Base-by-base conservation (phyloP, 1,140 invertebrate genomes). In the Spodoptera litura region DNA sequence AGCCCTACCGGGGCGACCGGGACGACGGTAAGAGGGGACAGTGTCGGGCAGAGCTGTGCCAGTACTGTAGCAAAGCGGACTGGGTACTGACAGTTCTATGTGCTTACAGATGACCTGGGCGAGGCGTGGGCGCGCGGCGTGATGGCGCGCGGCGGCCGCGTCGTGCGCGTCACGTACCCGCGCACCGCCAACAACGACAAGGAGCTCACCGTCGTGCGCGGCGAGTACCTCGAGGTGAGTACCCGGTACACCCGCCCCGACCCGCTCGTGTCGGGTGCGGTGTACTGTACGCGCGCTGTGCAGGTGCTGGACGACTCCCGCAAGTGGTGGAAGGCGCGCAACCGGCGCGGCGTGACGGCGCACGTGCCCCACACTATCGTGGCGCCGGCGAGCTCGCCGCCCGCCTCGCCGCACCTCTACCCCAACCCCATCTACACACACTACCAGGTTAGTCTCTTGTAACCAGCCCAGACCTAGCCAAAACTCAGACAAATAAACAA, bases 311-410 rank as follows among this genome's bases (percentile, higher is more conserved):
- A 99, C 90, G 98, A 99, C 93, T 97, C 97, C 53, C 96, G 99
- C 82, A 99, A 99, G 93, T 99, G 99, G 99, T 99, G 99, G 99
- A 99, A 99, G 95, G 98, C 99, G 79, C 96, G 98, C 77, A 99
- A 99, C 92, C 96, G 96, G 38, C 96, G 97, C 79, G 98, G 98
- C 4, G 96, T 98, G 89, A 95, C 98, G 9, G 99, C 98, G 51
- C 99, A 99, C 93, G 99, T 99, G 61, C 99, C 99, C 0, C 98
- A 99, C 94, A 99, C 99, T 25, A 99, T 99, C 91, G 98, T 99
- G 51, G 97, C 98, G 13, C 96, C 97, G 8, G 90, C 91, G 15
- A 75, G 85, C 59, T 95, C 95, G 82, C 93, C 94, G 94, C 58
- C 96, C 95, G 85, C 96, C 64, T 89, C 88, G 68, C 89, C 85